A percentile compares a stretch with the other conserved stretches of the same genome.
These are phyloP conservation scores for Hirtodrosophila histrioides DNA, from an alignment of 2,888 invertebrate genomes.

Conservation along the genomic window DNA sequence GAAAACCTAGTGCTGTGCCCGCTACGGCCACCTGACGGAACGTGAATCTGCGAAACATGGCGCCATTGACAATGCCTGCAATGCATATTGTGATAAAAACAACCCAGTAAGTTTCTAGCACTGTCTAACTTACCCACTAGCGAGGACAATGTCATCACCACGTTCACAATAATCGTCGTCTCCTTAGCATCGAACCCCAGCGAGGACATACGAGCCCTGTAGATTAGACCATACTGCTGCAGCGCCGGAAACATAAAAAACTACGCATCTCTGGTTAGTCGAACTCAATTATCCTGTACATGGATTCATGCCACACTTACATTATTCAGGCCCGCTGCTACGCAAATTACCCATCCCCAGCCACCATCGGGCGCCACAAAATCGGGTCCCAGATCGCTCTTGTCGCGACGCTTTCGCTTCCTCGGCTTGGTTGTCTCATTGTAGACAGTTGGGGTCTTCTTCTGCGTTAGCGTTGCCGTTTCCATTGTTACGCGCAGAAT, in stretches of 20 bases:
- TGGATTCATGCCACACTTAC: constrained; percentile 85
- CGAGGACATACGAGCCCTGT: constrained; percentile 87
- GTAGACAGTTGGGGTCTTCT: constrained; percentile 75
- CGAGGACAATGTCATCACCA: constrained; percentile 88
- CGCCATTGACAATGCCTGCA: constrained; percentile 87
- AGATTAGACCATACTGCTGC: constrained; percentile 90
- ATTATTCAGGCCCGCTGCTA: constrained; percentile 89
- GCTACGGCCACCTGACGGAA: constrained; percentile 88
- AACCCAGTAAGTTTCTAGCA: no score
- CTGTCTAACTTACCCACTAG: constrained; percentile 86
- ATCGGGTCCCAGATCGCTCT: constrained; percentile 85
- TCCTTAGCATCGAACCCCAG: constrained; percentile 88
- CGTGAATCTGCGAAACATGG: constrained; percentile 88
- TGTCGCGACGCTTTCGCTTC: constrained; percentile 84
- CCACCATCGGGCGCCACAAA: constrained; percentile 91
- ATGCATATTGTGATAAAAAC: background rate
- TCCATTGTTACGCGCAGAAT: constrained; percentile 42
- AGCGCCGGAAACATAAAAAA: constrained; percentile 88
- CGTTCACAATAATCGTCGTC: constrained; percentile 89
- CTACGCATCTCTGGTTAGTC: constrained; percentile 82
- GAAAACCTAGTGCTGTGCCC: constrained; percentile 86
- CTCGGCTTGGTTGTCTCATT: constrained; percentile 81
- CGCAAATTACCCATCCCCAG: constrained; percentile 90
- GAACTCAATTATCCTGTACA: background rate
- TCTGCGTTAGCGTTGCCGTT: constrained; percentile 70